Evolutionary conservation across 2,888 invertebrate species (phyloP).

Genomic region (Drosophila yooni): DNA sequence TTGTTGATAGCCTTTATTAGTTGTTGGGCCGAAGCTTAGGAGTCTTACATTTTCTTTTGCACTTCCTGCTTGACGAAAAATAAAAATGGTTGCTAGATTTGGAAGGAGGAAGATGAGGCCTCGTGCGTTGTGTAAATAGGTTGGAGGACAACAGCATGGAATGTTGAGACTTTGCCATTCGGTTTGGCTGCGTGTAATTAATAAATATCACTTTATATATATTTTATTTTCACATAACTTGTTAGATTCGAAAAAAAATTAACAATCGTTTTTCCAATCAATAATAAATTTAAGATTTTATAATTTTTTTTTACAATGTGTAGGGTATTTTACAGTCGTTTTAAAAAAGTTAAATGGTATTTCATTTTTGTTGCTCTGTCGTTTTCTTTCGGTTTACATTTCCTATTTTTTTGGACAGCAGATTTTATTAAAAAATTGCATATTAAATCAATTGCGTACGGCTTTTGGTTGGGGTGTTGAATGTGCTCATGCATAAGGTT

Average conservation of each 20-base stretch:
- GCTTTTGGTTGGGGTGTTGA: conserved; percentile 64
- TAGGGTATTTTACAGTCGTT: conserved; percentile 12
- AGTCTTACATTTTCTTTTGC: conserved; percentile 66
- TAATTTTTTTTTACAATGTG: neutral
- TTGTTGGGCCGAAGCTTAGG: conserved; percentile 75
- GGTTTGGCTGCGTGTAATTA: neutral
- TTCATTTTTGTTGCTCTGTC: conserved; percentile 32
- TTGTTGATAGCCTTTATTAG: conserved; percentile 82
- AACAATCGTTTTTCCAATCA: neutral
- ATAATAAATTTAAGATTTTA: neutral
- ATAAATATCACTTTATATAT: neutral
- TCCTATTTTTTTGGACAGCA: conserved; percentile 54
- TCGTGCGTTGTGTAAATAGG: conserved; percentile 55
- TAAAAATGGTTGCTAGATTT: conserved; percentile 27
- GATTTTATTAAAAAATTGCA: conserved; percentile 76
- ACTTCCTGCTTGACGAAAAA: conserved; percentile 46
- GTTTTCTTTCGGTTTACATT: conserved; percentile 41
- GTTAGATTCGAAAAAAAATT: neutral
- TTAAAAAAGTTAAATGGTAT: neutral
- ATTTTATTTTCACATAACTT: neutral
- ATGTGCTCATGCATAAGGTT: conserved; percentile 71
- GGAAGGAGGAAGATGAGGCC: conserved; percentile 12
- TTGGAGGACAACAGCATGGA: neutral
- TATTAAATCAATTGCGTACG: conserved; percentile 77
- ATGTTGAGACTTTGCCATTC: neutral